Percentiles rank a stretch among this genome's conserved stretches.
phyloP scores from a whole-genome alignment of 2,888 invertebrate species.

The Ephialtes manifestator region DNA sequence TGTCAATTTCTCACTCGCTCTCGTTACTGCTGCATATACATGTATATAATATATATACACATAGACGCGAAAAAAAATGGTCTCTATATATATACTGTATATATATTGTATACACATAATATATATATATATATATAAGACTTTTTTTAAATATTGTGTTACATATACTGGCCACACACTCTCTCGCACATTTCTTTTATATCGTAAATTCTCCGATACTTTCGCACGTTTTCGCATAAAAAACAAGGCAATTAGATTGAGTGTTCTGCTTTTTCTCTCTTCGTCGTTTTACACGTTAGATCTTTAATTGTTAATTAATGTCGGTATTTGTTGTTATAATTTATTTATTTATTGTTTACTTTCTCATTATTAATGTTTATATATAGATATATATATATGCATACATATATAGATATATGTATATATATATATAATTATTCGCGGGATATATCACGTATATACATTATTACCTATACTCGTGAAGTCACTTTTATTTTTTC shows the following conservation, averaged over 20 bases:
- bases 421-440: conserved; percentile 75
- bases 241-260: conserved; percentile 86
- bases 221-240: conserved; percentile 84
- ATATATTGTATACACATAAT: conserved; percentile 30
- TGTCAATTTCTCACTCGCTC: conserved; percentile 68
- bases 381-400: conserved; percentile 72
- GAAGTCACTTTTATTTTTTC: conserved; percentile 68
- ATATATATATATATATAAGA: conserved; percentile 26
- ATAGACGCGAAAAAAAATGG: conserved; percentile 31
- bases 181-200: conserved; percentile 74
- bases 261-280: conserved; percentile 72
- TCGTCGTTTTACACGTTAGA: conserved; percentile 67
- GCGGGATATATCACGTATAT: conserved; percentile 78
- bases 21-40: conserved; percentile 69
- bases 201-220: conserved; percentile 80
- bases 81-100: conserved; percentile 15
- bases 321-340: conserved; percentile 38
- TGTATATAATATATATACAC: conserved; percentile 64
- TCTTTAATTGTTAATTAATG: conserved; percentile 53
- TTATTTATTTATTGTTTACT: conserved; percentile 46
- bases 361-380: conserved; percentile 56
- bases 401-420: no score
- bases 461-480: conserved; percentile 78
- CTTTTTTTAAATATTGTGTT: conserved; percentile 23
- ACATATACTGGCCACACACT: conserved; percentile 31